phyloP scores from a whole-genome alignment of 2,113 vertebrate genomes.

The Nerophis ophidion region DNA sequence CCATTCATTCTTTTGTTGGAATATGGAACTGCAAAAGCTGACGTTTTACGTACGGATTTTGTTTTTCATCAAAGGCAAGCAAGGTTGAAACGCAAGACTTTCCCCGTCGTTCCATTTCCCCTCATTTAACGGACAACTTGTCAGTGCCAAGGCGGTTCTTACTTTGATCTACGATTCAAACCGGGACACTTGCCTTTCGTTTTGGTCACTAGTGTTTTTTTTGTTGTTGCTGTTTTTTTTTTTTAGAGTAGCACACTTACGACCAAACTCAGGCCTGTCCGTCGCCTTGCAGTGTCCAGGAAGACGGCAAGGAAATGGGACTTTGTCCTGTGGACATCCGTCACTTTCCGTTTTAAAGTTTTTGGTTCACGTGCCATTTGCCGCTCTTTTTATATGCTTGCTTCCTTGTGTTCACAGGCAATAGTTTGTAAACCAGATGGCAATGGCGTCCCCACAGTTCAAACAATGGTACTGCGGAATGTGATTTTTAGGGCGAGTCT shows the following conservation, averaged over 20 bases:
- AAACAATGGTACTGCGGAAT: constrained; percentile 83
- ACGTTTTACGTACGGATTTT: constrained; percentile 22
- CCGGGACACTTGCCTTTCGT: constrained; percentile 47
- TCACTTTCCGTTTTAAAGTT: constrained; percentile 51
- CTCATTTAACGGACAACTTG: constrained; percentile 42
- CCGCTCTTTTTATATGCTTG: constrained; percentile 51
- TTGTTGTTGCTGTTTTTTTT: constrained; percentile 6
- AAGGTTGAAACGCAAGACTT: constrained; percentile 40
- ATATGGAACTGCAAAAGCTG: constrained; percentile 12
- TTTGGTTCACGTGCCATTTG: constrained; percentile 53
- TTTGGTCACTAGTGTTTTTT: constrained; percentile 34
- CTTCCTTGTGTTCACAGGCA: constrained; percentile 66
- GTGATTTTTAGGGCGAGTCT: not conserved
- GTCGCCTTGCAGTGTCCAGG: constrained; percentile 56
- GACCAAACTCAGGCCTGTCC: constrained; percentile 60
- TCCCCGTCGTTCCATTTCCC: constrained; percentile 15
- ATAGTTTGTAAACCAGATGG: constrained; percentile 65
- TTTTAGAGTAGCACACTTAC: constrained; percentile 38
- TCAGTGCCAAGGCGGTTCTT: constrained; percentile 66
- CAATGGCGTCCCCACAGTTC: constrained; percentile 76
- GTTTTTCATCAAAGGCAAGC: constrained; percentile 55
- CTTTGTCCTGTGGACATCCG: constrained; percentile 57
- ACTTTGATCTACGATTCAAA: constrained; percentile 35
- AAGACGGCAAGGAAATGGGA: constrained; percentile 45
- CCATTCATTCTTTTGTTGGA: constrained; percentile 34